Evolutionary conservation across 2,113 vertebrate genomes (phyloP).

Genomic region (Vimba vimba): DNA sequence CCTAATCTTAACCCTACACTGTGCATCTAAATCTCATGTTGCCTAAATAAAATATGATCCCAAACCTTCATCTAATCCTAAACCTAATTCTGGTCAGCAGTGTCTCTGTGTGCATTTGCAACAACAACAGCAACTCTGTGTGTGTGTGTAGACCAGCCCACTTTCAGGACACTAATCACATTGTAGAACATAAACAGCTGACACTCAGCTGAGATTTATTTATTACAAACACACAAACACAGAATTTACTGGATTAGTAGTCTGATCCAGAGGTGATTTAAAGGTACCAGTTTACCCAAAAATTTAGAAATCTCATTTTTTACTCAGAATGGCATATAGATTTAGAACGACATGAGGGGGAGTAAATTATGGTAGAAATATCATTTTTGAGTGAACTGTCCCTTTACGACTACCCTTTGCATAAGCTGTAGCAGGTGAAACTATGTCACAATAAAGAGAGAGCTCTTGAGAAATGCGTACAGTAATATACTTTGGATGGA

Average conservation of each 20-base stretch:
- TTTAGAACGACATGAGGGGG: background rate
- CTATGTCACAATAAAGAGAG: background rate
- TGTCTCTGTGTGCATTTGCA: background rate
- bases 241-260: background rate
- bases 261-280: background rate
- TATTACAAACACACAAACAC: background rate
- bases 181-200: slow-evolving; percentile 36
- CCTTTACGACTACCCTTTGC: background rate
- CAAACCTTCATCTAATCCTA: background rate
- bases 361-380: background rate
- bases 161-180: slow-evolving; percentile 21
- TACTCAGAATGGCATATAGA: background rate
- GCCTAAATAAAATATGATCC: background rate
- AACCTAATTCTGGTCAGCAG: background rate
- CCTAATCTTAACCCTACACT: background rate
- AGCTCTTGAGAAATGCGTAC: background rate
- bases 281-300: background rate
- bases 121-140: slow-evolving; percentile 19
- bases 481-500: background rate
- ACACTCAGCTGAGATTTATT: slow-evolving; percentile 30
- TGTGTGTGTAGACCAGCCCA: background rate
- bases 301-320: background rate
- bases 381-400: background rate
- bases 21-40: slow-evolving; percentile 9
- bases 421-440: background rate